Conservation (phyloP, 2,888 invertebrate genomes). For the Diogma glabrata region DNA sequence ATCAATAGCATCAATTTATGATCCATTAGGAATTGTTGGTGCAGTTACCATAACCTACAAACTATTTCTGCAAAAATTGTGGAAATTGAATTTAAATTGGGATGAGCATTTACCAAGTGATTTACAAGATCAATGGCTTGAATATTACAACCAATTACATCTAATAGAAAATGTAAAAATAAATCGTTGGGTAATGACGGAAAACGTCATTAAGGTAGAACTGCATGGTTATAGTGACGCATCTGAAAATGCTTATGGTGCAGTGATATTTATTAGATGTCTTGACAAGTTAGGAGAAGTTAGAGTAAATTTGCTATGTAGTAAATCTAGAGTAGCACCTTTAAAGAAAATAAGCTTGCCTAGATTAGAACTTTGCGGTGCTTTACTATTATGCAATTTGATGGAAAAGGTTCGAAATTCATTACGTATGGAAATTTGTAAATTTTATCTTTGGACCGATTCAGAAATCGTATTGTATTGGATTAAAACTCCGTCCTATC, state of each 20-base stretch:
- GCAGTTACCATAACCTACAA: background rate
- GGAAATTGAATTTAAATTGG: conserved; percentile 2
- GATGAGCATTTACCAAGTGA: background rate
- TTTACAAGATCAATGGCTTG: background rate
- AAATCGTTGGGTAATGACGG: background rate
- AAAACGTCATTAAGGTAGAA: background rate
- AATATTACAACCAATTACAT: background rate
- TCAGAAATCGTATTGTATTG: background rate
- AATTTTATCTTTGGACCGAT: background rate
- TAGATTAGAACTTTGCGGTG: background rate
- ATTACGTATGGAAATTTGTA: background rate
- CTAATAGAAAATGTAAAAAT: background rate
- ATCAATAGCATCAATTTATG: background rate
- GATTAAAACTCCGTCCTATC: background rate
- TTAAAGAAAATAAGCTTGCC: background rate
- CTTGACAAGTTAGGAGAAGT: background rate
- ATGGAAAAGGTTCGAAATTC: background rate
- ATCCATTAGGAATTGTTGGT: background rate
- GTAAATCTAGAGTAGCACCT: conserved; percentile 1
- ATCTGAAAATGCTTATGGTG: background rate
- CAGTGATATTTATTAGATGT: background rate
- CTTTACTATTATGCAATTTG: background rate
- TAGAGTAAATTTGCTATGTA: background rate
- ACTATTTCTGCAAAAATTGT: background rate
- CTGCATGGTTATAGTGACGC: background rate